A percentile compares a stretch with the other conserved stretches of the same genome.
These are phyloP conservation scores for Halocynthia aurantium DNA, from an alignment of 23 tunicate species.

Conservation along the genomic window DNA sequence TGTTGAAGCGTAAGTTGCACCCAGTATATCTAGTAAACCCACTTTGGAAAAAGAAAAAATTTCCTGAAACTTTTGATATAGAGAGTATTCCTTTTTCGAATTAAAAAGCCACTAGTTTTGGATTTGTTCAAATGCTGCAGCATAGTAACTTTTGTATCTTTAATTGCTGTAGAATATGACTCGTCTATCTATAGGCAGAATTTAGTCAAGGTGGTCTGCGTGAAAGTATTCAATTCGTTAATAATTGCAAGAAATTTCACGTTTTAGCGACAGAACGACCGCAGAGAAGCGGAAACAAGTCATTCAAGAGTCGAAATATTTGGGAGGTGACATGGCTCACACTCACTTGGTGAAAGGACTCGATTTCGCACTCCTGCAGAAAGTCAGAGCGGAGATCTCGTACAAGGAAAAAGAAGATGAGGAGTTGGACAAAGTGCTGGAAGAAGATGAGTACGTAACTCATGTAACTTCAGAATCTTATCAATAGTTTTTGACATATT, in stretches of 20 bases:
- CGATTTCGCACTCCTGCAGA: constrained; percentile 92
- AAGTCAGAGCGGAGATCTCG: constrained; percentile 94
- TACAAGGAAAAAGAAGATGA: constrained; percentile 86
- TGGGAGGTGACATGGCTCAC: constrained; percentile 99
- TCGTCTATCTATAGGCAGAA: neutral
- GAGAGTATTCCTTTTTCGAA: too few relatives aligned
- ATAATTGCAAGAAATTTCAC: too few relatives aligned
- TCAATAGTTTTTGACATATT: too few relatives aligned
- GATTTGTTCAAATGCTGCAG: too few relatives aligned
- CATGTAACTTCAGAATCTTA: neutral
- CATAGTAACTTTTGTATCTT: too few relatives aligned
- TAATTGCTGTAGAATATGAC: too few relatives aligned
- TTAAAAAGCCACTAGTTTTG: too few relatives aligned
- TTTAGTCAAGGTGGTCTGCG: neutral
- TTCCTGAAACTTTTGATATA: too few relatives aligned
- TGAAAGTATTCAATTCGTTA: too few relatives aligned
- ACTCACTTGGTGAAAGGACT: constrained; percentile 99
- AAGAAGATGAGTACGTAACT: constrained; percentile 29
- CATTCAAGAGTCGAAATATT: constrained; percentile 94
- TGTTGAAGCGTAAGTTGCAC: constrained; percentile 10
- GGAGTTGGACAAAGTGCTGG: constrained; percentile 61
- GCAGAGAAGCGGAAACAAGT: constrained; percentile 92
- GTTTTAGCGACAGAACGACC: constrained; percentile 35
- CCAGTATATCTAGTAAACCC: too few relatives aligned
- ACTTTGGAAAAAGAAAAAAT: too few relatives aligned